These are phyloP conservation scores for Myotis planiceps DNA, from an alignment of 2,797 vertebrate genomes.

Conservation along the genomic window DNA sequence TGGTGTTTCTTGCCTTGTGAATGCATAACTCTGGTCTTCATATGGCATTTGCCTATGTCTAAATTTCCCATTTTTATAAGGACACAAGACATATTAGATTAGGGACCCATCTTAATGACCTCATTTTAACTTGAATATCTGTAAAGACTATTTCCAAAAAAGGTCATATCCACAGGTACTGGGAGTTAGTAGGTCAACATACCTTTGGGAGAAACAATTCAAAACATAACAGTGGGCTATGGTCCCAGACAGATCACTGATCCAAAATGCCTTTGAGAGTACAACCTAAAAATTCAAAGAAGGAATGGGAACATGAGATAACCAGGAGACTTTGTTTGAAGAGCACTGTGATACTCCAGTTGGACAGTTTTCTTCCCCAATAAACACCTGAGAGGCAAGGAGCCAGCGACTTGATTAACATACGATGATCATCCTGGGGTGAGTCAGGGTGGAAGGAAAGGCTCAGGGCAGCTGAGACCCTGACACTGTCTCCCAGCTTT, in stretches of 20 bases:
- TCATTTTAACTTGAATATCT: background rate
- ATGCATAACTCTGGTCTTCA: background rate
- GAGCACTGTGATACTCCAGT: rapidly evolving
- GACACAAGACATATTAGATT: background rate
- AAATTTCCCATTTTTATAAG: background rate
- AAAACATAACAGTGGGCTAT: rapidly evolving
- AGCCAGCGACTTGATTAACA: no score
- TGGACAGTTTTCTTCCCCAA: background rate
- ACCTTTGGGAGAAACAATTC: background rate
- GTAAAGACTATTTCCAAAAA: background rate
- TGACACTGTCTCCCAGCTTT: background rate
- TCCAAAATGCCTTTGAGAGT: background rate
- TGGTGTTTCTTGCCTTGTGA: rapidly evolving
- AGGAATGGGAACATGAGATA: rapidly evolving
- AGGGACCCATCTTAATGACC: background rate
- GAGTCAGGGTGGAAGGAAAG: no score
- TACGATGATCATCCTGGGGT: rapidly evolving
- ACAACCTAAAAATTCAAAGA: rapidly evolving
- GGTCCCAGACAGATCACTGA: rapidly evolving
- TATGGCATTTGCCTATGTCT: rapidly evolving
- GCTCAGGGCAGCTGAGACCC: background rate
- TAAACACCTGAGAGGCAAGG: no score
- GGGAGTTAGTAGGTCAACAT: rapidly evolving
- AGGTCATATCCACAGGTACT: background rate
- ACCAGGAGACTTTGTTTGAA: no score